Evolutionary conservation across 1,140 invertebrate species (phyloP).

Genomic region (Macrosteles quadrilineatus): DNA sequence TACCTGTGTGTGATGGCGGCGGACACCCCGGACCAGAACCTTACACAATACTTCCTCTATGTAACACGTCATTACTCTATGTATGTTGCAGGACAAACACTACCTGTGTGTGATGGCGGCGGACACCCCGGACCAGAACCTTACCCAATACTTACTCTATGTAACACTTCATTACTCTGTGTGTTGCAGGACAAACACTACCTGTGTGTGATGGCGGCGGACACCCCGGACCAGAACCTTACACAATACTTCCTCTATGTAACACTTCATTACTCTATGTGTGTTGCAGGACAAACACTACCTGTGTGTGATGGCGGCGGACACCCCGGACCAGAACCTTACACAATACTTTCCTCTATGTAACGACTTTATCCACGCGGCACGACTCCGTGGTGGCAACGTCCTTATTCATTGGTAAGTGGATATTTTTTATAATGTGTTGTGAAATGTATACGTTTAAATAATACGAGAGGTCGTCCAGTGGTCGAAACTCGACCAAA

Average conservation of each 20-base stretch:
- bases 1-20: slow-evolving; percentile 93
- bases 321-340: slow-evolving; percentile 90
- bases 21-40: slow-evolving; percentile 90
- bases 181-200: slow-evolving; percentile 90
- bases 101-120: slow-evolving; percentile 93
- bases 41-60: slow-evolving; percentile 92
- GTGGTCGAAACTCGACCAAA: no score
- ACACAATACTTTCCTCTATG: slow-evolving; percentile 89
- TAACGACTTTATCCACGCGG: slow-evolving; percentile 95
- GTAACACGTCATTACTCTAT: slow-evolving; percentile 98
- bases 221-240: slow-evolving; percentile 90
- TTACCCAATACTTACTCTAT: slow-evolving; percentile 90
- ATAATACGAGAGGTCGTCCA: no score
- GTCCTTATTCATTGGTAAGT: slow-evolving; percentile 94
- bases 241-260: slow-evolving; percentile 91
- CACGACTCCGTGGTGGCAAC: slow-evolving; percentile 82
- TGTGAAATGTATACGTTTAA: no score
- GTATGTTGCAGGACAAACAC: slow-evolving; percentile 80
- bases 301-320: slow-evolving; percentile 89
- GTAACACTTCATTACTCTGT: no score
- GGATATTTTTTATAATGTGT: no score
- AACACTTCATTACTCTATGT: slow-evolving; percentile 67
- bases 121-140: slow-evolving; percentile 90
- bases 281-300: slow-evolving; percentile 88
- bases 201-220: slow-evolving; percentile 89